Percentiles rank a stretch among this genome's conserved stretches.
Conservation (phyloP, 2,113 vertebrate species). For the Myrmecophaga tridactyla region DNA sequence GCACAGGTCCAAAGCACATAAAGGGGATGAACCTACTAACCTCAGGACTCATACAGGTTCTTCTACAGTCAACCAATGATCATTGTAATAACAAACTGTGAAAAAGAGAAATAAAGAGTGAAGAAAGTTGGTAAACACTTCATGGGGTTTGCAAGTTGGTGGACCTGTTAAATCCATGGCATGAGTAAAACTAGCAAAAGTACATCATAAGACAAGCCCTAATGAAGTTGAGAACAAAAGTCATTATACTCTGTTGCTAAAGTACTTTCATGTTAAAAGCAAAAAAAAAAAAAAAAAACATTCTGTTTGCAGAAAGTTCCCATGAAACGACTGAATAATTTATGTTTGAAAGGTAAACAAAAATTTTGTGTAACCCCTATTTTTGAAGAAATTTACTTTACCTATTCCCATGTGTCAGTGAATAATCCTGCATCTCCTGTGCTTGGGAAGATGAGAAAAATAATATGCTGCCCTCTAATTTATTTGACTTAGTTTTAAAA, state of each 20-base stretch:
- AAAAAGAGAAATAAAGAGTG: not conserved
- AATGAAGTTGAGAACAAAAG: not conserved
- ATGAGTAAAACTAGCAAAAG: not conserved
- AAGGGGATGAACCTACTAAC: not conserved
- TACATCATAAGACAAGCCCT: not conserved
- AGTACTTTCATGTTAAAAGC: conserved; percentile 21
- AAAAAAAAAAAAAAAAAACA: not conserved
- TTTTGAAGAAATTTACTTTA: conserved; percentile 59
- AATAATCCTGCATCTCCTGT: conserved; percentile 32
- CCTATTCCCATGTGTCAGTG: not conserved
- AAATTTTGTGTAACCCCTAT: not conserved
- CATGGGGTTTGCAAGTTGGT: not conserved
- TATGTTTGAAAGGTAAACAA: conserved; percentile 28
- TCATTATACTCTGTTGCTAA: not conserved
- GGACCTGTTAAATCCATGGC: not conserved
- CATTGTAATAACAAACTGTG: not conserved
- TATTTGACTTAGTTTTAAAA: conserved; percentile 45
- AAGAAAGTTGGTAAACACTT: not conserved
- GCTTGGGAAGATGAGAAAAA: conserved; percentile 54
- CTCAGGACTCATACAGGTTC: not conserved
- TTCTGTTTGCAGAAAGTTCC: conserved; percentile 1
- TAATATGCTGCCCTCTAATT: conserved; percentile 4
- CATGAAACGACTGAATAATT: not conserved
- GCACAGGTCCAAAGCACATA: not conserved
- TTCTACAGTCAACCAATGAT: not conserved